Base-by-base conservation (phyloP, 35 echinoderm and acorn worm species). In the Ptychodera flava region DNA sequence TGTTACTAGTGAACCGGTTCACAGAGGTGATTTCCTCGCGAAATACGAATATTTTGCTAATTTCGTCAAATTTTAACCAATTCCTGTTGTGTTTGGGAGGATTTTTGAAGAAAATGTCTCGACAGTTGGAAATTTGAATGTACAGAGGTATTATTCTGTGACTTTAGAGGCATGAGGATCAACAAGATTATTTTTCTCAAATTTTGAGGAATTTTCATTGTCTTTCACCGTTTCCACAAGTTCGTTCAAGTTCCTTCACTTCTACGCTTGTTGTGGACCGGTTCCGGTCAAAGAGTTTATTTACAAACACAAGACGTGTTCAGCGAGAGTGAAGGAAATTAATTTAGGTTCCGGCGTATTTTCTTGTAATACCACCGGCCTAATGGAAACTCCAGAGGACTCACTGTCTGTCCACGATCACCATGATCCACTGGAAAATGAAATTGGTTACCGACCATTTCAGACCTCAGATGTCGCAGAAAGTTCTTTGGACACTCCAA, bases 151-250 rank as follows among this genome's bases (percentile, higher is more conserved):
- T 64, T 64, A 12, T 64, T 12, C 22, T 64, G 6, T 64, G 22
- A 12, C 22, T 64, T 64, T 22, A 64, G 45, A 64, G 45, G 45
- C 45, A 22, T 12, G 6, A 12, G 6, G 6, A 22, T 64, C 45
- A 22, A 6, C 22, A 12, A 64, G 6, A 64, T 12, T 64, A 64
- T 64, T 64, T 64, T 64, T 64, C 45, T 64, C 45, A 64, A 64
- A 64, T 64, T 64, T 64, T 64, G 45, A 64, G 45, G 45, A 64
- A 64, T 64, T 64, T 64, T 64, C 45, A 64, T 64, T 64, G 45
- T 64, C 45, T 64, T 64, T 64, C 45, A 64, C 22, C 45, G 45
- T 64, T 64, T 64, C 45, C 45, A 64, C 45, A 64, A 64, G 45
- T 64, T 64, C 45, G 45, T 64, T 64, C 45, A 64, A 64, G 45